Evolutionary conservation across 2,797 vertebrate species (phyloP).

Genomic region (Diceros bicornis): DNA sequence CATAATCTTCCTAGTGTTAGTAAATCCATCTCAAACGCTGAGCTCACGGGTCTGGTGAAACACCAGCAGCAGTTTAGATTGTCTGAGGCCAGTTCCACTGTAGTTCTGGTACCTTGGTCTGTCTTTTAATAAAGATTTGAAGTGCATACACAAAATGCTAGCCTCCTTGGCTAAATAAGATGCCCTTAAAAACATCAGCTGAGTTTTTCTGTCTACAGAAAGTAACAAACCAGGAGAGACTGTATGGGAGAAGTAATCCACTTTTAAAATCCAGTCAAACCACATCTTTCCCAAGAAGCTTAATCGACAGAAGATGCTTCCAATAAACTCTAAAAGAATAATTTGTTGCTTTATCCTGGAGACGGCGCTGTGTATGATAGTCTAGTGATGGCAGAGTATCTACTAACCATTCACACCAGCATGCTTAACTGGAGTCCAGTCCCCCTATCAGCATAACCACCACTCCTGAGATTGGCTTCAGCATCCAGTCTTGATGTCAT

Average conservation of each 20-base stretch:
- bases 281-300: neutral
- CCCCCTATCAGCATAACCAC: rapidly evolving
- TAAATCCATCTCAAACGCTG: neutral
- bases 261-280: neutral
- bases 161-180: neutral
- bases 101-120: neutral
- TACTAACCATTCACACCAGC: rapidly evolving
- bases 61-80: rapidly evolving
- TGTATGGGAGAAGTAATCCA: no score
- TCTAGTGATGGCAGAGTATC: rapidly evolving
- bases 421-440: neutral
- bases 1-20: rapidly evolving
- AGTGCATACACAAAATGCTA: neutral
- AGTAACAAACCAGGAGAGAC: neutral
- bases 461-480: neutral
- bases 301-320: neutral
- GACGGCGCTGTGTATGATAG: rapidly evolving
- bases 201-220: neutral
- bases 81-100: neutral
- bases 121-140: neutral
- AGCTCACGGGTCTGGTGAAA: neutral
- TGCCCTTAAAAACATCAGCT: neutral
- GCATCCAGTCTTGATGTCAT: neutral
- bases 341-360: neutral
- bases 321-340: neutral